These are phyloP conservation scores for Cephus sareptanus DNA, from an alignment of 2,888 invertebrate species.

Conservation along the genomic window DNA sequence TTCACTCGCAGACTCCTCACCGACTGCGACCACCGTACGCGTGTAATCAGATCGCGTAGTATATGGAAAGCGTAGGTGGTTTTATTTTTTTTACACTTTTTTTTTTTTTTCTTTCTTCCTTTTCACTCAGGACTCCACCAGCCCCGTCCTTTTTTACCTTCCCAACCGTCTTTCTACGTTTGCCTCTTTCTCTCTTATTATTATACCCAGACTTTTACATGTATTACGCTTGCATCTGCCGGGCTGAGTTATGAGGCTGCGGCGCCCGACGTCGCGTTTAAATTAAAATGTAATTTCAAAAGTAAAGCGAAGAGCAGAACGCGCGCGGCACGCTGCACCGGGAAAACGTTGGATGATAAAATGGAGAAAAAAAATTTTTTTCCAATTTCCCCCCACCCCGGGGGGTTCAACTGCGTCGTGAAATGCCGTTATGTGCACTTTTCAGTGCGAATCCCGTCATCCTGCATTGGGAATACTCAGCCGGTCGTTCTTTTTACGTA, in stretches of 20 bases:
- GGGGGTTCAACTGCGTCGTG: background rate
- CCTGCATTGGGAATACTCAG: background rate
- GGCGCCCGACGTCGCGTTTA: conserved; percentile 12
- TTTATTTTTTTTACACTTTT: background rate
- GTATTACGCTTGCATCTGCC: conserved; percentile 16
- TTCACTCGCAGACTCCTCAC: background rate
- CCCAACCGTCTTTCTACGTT: background rate
- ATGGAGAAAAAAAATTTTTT: background rate
- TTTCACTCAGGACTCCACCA: background rate
- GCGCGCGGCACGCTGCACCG: background rate
- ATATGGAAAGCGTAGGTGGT: background rate
- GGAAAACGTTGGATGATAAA: background rate
- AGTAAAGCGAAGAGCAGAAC: background rate
- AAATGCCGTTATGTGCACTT: background rate
- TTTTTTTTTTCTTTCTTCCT: background rate
- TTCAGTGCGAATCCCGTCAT: background rate
- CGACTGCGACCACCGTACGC: background rate
- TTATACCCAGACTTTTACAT: background rate
- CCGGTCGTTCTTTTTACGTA: background rate
- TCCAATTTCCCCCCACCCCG: background rate
- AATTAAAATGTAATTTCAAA: conserved; percentile 22
- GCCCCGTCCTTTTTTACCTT: background rate
- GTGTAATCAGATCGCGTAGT: conserved; percentile 1
- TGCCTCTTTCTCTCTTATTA: background rate
- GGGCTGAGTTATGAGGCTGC: conserved; percentile 14